Conservation (phyloP, 1,140 invertebrate genomes). For the Bombus confusus region DNA sequence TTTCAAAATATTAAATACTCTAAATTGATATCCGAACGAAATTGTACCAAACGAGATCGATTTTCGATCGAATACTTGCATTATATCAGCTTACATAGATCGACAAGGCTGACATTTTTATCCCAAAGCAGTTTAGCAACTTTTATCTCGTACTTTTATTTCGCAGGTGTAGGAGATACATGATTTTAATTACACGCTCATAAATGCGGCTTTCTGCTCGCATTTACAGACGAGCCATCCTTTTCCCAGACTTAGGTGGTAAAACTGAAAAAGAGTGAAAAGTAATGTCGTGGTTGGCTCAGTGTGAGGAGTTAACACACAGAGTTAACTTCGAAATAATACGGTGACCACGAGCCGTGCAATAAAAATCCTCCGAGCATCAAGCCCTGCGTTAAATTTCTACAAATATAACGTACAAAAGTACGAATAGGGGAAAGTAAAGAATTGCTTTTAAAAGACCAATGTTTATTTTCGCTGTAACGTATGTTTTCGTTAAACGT, state of each 20-base stretch:
- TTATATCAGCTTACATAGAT: neutral
- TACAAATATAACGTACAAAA: neutral
- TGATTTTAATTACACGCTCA: constrained; percentile 7
- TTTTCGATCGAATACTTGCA: neutral
- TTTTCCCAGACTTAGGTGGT: neutral
- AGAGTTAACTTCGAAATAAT: constrained; percentile 3
- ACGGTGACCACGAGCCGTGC: neutral
- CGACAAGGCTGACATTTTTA: neutral
- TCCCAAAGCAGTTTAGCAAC: neutral
- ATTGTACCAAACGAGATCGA: neutral
- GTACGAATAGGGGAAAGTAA: neutral
- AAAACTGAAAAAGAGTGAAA: constrained; percentile 16
- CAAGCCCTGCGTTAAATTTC: neutral
- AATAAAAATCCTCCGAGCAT: neutral
- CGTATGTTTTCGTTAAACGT: no score
- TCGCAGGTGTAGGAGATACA: neutral
- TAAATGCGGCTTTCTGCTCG: neutral
- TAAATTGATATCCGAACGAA: no score
- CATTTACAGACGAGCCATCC: neutral
- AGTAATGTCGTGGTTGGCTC: constrained; percentile 1
- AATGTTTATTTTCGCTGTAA: no score
- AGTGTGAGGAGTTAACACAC: neutral
- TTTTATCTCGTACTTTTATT: neutral
- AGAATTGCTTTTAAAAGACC: neutral
- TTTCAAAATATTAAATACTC: neutral